Conservation (phyloP, 2,888 invertebrate genomes). For the Autographa gamma region DNA sequence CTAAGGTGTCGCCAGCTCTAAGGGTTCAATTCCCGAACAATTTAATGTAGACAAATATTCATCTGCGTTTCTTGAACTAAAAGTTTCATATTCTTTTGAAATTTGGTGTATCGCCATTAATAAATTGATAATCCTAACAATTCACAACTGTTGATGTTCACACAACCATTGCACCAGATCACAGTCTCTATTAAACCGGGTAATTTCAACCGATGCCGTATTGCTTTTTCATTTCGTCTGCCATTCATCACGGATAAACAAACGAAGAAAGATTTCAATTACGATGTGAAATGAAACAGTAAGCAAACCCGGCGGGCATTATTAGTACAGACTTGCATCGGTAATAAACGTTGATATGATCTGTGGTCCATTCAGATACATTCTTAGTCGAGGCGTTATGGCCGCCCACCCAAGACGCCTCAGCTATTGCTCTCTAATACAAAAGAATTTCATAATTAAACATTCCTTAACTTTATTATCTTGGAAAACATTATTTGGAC, state of each 20-base stretch:
- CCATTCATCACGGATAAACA: conserved; percentile 37
- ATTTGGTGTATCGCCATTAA: no score
- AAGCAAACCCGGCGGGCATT: conserved; percentile 45
- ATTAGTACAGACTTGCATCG: conserved; percentile 48
- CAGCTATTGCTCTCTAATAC: conserved; percentile 34
- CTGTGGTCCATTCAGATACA: conserved; percentile 67
- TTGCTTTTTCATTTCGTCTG: conserved; percentile 40
- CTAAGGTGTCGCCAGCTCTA: no score
- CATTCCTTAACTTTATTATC: conserved; percentile 27
- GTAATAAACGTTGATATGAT: conserved; percentile 66
- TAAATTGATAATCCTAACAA: neutral
- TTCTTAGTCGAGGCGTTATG: conserved; percentile 51
- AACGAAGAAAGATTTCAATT: conserved; percentile 55
- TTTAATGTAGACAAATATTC: no score
- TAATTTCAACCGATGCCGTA: conserved; percentile 38
- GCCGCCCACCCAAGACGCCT: conserved; percentile 33
- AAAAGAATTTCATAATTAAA: conserved; percentile 21
- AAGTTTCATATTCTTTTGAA: no score
- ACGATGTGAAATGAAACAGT: conserved; percentile 60
- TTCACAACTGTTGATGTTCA: neutral
- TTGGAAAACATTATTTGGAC: conserved; percentile 22
- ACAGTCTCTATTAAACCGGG: conserved; percentile 27
- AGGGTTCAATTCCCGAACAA: no score
- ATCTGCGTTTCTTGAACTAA: no score
- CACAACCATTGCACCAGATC: conserved; percentile 18